A percentile compares a stretch with the other conserved stretches of the same genome.
Evolutionary conservation across 2,113 vertebrate species (phyloP).

Genomic region (Calonectris borealis): DNA sequence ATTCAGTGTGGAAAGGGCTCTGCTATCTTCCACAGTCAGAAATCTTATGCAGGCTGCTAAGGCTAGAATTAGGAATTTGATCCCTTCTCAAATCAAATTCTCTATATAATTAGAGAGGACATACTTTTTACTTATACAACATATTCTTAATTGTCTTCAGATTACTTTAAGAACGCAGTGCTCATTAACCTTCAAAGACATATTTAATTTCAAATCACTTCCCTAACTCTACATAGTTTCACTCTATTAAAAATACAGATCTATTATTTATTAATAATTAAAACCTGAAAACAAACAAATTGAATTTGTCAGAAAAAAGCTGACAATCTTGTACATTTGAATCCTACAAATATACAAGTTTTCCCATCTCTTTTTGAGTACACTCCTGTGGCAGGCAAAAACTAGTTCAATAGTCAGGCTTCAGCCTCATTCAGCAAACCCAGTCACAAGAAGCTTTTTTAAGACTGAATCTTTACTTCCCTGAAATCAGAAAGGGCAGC

Average conservation of each 20-base stretch:
- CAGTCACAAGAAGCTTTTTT: neutral
- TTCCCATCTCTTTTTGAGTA: neutral
- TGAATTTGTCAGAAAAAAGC: neutral
- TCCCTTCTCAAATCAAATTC: neutral
- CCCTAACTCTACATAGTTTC: neutral
- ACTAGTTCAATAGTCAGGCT: neutral
- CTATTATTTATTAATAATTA: neutral
- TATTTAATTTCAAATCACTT: neutral
- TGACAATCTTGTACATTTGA: neutral
- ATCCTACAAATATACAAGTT: neutral
- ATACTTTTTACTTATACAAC: neutral
- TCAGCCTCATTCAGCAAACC: neutral
- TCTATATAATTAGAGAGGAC: neutral
- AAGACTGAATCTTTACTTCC: neutral
- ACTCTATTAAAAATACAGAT: neutral
- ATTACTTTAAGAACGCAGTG: neutral
- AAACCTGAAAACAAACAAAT: neutral
- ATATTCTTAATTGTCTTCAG: neutral
- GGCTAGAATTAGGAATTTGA: neutral
- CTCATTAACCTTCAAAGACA: neutral
- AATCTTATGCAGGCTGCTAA: neutral
- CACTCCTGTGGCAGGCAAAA: neutral
- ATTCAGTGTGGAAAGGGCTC: neutral
- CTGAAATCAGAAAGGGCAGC: neutral
- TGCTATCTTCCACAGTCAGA: neutral